Base-by-base conservation (phyloP, 2,888 invertebrate species). In the Boloria selene region DNA sequence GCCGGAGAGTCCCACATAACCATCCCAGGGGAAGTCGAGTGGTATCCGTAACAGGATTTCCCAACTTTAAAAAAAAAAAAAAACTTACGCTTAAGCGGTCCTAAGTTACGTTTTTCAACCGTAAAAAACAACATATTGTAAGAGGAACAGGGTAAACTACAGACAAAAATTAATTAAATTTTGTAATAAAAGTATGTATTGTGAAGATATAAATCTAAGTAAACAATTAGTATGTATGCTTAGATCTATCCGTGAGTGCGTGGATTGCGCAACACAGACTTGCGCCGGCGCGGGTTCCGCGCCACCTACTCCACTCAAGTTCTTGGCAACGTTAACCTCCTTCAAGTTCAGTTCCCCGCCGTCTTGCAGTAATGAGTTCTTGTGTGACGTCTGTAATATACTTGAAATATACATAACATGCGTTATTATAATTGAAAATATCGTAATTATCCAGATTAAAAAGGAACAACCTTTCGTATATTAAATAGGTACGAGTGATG, bases 321-420 rank as follows among this genome's bases (percentile, higher is more conserved):
- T 90, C 89, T 88, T 77, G 88, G 88, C 83, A 79, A 86, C 80
- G 81, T 77, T 87, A 84, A 85, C 85, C 87, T 87, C 81, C 77
- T 85, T 87, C 79, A 77, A 82, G 80, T 80, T 79, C 77, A 78
- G 72, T 77, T 61, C 60, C 64, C 62, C 65, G 64, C 67, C 61
- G 55, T 44, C 49, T 52, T 61, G 61, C 31, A 38, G 61, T 58
- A 26, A 68, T 52, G 38, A 66, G 42, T 44, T 42, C 55, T 65
- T 66, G 38, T 63, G 62, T 47, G 65, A 62, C 61, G 58, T 38
- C 51, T 51, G n/a, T 22, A 42, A 60, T 64, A 55, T 14, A 61
- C 51, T 61, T 26, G 54, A 61, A 56, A 59, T n/a, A 45, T 18
- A 22, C 31, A 1, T 1, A n/a, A 50, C 13, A 50, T 38, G 31